phyloP scores from a whole-genome alignment of 2,113 vertebrate genomes.

The Sander lucioperca region DNA sequence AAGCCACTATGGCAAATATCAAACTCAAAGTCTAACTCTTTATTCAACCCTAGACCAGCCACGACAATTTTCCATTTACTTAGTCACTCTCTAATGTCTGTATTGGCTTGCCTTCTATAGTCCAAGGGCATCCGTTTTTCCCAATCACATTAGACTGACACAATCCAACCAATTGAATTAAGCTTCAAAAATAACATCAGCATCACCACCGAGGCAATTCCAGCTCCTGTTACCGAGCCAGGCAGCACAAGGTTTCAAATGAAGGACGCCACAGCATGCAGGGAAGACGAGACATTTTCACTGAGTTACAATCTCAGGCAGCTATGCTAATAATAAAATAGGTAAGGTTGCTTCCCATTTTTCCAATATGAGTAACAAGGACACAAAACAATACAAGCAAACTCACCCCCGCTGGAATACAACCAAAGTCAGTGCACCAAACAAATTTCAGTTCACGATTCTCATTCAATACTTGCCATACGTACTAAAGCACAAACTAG shows the following conservation, averaged over 20 bases:
- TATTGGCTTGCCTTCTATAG: conserved; percentile 64
- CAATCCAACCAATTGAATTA: conserved; percentile 73
- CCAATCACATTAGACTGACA: conserved; percentile 74
- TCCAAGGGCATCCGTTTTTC: conserved; percentile 70
- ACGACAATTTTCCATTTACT: conserved; percentile 30
- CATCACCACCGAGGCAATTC: conserved; percentile 39
- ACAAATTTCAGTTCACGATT: neutral
- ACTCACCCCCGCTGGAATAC: neutral
- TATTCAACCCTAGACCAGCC: neutral
- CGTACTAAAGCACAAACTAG: neutral
- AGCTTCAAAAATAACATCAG: conserved; percentile 67
- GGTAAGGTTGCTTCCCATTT: neutral
- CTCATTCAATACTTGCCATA: neutral
- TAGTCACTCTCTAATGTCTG: conserved; percentile 51
- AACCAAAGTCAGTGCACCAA: neutral
- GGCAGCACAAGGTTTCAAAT: conserved; percentile 9
- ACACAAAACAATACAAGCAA: neutral
- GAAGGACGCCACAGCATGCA: neutral
- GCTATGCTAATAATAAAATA: neutral
- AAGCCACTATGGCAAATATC: conserved; percentile 28
- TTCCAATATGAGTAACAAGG: neutral
- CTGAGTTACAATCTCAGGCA: neutral
- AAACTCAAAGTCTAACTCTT: conserved; percentile 25
- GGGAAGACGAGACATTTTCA: conserved; percentile 6
- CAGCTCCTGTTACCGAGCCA: conserved; percentile 22